Conservation (phyloP, 37 sponge, comb jelly and placozoan species). For the Ianthella basta region DNA sequence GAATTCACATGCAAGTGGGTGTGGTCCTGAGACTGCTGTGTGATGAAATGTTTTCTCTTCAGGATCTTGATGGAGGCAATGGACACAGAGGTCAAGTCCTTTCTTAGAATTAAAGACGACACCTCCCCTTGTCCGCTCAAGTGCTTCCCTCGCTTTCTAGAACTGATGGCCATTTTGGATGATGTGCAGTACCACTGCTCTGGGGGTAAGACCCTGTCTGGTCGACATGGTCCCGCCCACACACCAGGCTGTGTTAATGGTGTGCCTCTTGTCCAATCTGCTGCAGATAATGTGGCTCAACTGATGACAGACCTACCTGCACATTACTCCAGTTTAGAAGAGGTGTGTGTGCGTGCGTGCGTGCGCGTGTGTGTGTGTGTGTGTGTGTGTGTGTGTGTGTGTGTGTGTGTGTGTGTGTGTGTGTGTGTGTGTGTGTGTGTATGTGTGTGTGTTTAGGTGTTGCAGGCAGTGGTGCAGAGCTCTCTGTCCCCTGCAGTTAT, state of each 20-base stretch:
- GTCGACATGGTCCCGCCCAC: no score
- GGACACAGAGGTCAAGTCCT: neutral
- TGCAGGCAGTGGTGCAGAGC: no score
- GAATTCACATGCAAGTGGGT: neutral
- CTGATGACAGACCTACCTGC: neutral
- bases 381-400: no score
- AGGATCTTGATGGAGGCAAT: slow-evolving; percentile 21
- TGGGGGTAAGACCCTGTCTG: neutral
- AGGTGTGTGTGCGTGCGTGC: neutral
- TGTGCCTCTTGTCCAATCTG: neutral
- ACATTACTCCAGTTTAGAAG: slow-evolving; percentile 27
- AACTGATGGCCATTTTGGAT: slow-evolving; percentile 10
- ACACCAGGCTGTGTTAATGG: no score
- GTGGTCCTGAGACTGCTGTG: no score
- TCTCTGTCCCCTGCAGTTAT: no score
- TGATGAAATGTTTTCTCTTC: neutral
- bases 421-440: no score
- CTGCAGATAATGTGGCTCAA: neutral
- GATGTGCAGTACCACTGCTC: slow-evolving; percentile 21
- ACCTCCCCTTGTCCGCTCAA: neutral
- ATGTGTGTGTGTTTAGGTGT: no score
- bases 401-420: no score
- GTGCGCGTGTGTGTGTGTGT: neutral
- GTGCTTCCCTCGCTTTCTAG: neutral
- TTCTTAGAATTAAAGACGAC: neutral